phyloP scores from a whole-genome alignment of 2,113 vertebrate genomes.

The Leptobrachium leishanense region DNA sequence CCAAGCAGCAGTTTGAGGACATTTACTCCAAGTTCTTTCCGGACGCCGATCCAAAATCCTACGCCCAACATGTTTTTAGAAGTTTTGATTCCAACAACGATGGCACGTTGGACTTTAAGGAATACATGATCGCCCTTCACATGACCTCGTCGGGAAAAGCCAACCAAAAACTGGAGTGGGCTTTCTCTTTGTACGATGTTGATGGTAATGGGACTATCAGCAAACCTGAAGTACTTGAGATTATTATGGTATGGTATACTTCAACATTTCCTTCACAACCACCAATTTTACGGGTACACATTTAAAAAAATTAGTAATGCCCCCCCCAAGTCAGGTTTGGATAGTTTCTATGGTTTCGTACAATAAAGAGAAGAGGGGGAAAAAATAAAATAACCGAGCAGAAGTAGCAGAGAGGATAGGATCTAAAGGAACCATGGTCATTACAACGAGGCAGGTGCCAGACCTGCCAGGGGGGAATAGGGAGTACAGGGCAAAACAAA shows the following conservation, averaged over 20 bases:
- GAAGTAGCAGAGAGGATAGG: too few relatives aligned
- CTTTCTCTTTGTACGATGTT: constrained; percentile 78
- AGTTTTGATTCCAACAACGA: constrained; percentile 79
- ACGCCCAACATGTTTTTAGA: constrained; percentile 76
- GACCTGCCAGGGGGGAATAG: too few relatives aligned
- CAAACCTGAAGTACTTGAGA: constrained; percentile 75
- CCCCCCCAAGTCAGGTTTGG: too few relatives aligned
- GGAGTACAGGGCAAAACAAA: too few relatives aligned
- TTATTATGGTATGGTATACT: constrained; percentile 64
- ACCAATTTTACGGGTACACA: too few relatives aligned
- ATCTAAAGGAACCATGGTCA: too few relatives aligned
- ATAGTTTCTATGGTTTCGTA: too few relatives aligned
- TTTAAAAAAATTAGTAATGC: too few relatives aligned
- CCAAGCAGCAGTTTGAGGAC: constrained; percentile 72
- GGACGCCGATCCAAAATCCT: constrained; percentile 69
- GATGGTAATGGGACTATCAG: constrained; percentile 81
- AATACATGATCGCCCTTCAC: constrained; percentile 79
- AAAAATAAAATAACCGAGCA: too few relatives aligned
- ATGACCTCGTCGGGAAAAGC: constrained; percentile 79
- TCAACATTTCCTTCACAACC: too few relatives aligned
- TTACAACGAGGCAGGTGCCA: too few relatives aligned
- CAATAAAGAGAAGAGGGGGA: too few relatives aligned
- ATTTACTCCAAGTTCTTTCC: constrained; percentile 82
- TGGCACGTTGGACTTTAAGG: constrained; percentile 78
- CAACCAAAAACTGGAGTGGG: constrained; percentile 78